Evolutionary conservation across 2,888 invertebrate genomes (phyloP), one percentile per base, ranked within the genome.

Genomic region (Lasioglossum leucozonium): DNA sequence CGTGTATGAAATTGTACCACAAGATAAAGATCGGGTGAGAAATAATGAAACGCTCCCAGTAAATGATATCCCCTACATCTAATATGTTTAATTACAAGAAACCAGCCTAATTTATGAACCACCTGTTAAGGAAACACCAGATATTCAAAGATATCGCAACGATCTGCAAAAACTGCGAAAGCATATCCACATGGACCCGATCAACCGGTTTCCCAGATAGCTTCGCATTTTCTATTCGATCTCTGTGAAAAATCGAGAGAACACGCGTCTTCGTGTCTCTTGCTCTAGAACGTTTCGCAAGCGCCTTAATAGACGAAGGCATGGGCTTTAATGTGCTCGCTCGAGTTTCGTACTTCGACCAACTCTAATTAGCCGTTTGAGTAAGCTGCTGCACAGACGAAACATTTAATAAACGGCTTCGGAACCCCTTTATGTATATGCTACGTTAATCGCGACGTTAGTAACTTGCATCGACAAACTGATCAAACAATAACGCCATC

Each of bases 161-260:
- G 72, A 22, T 51, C 18, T 34, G 47, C 0, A 72, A 34, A 34
- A 34, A 47, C 47, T 22, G 44, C 30, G 11, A 47, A 47, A 34
- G 47, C 47, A 51, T 22, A 72, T 47, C 72, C 3, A 18, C 22
- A 69, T 47, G 22, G 72, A 72, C 72, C 44, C 22, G 72, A 72
- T 72, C 72, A 13, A 72, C 72, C 72, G 72, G 72, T 72, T 72
- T 72, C 34, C 1, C 30, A 2, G 47, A 72, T 72, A 47, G 72
- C 34, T 47, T 11, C 5, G 16, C 10, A 34, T 34, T n/a, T 40
- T 72, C 72, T 51, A 51, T 51, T 47, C n/a, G 47, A 44, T 34
- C 10, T 51, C 18, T 34, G 16, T 13, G 6, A 30, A 30, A 51
- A 72, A 72, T 18, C 47, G 22, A 18, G 72, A 22, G 13, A 72